Evolutionary conservation across 2,113 vertebrate species (phyloP), one percentile per base, ranked within the genome.

Genomic region (Notothenia rossii): DNA sequence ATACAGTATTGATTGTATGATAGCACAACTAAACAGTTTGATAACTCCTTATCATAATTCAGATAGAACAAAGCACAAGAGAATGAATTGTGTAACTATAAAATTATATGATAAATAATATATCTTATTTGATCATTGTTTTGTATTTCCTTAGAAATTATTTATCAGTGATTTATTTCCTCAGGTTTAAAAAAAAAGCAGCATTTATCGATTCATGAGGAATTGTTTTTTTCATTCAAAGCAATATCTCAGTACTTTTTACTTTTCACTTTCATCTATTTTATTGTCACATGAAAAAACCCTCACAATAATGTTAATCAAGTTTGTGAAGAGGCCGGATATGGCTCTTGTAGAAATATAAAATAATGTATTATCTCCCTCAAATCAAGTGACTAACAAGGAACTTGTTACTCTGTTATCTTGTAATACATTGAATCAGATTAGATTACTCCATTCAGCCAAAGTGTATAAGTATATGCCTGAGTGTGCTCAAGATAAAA

Each of bases 381-480:
- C 13, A 61, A 86, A 82, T 81, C 65, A 84, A 81, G 58, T 70
- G 72, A 79, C 72, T 68, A 77, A 86, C 62, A 81, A 86, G 79
- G 75, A 82, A 71, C 55, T 63, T 7, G 43, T 87, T 85, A 74
- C 63, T 65, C 55, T 12, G 14, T 66, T 71, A 80, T 82, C 59
- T 59, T 54, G 50, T 60, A 87, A 87, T 75, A 77, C 61, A 89
- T 87, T 72, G 69, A 45, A 85, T 84, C 55, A 72, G 45, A 86
- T 76, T 66, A 78, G 54, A 80, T 82, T 80, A 86, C 45, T 62
- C 45, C 59, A 83, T 71, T 80, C 69, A 82, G 43, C 58, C 78
- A 77, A 64, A 60, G 68, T 82, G 74, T 84, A 53, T 36, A 67
- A 46, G 74, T 88, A 83, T 83, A 85, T 59, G 72, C 63, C 66